Evolutionary conservation across 1,140 invertebrate species (phyloP).

Genomic region (Cotesia glomerata): DNA sequence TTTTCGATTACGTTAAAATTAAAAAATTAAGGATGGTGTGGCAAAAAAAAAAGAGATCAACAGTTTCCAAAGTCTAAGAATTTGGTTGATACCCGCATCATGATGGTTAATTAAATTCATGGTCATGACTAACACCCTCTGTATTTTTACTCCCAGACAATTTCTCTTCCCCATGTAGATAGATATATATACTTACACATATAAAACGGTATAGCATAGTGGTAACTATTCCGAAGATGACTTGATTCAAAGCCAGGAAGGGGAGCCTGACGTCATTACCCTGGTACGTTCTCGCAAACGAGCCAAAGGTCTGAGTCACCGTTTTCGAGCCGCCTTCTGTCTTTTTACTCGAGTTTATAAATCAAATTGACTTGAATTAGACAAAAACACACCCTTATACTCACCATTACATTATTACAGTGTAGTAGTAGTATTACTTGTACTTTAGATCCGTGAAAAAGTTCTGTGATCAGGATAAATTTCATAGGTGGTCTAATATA

Average conservation of each 20-base stretch:
- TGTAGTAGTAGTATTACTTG: too few species aligned
- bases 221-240: slow-evolving; percentile 54
- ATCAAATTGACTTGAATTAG: background rate
- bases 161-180: slow-evolving; percentile 18
- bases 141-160: slow-evolving; percentile 29
- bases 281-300: slow-evolving; percentile 45
- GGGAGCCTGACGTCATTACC: slow-evolving; percentile 57
- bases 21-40: background rate
- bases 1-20: background rate
- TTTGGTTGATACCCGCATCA: slow-evolving; percentile 17
- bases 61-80: background rate
- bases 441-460: background rate
- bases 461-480: background rate
- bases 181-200: background rate
- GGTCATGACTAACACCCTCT: slow-evolving; percentile 44
- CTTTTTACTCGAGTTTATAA: background rate
- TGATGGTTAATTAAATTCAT: slow-evolving; percentile 41
- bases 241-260: slow-evolving; percentile 48
- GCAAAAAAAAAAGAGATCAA: background rate
- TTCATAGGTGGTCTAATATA: too few species aligned
- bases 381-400: background rate
- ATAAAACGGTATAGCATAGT: background rate
- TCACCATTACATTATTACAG: too few species aligned
- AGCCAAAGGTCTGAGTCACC: slow-evolving; percentile 58
- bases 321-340: slow-evolving; percentile 20